Base-by-base conservation (phyloP, 2,888 invertebrate species). In the Protonemura montana region DNA sequence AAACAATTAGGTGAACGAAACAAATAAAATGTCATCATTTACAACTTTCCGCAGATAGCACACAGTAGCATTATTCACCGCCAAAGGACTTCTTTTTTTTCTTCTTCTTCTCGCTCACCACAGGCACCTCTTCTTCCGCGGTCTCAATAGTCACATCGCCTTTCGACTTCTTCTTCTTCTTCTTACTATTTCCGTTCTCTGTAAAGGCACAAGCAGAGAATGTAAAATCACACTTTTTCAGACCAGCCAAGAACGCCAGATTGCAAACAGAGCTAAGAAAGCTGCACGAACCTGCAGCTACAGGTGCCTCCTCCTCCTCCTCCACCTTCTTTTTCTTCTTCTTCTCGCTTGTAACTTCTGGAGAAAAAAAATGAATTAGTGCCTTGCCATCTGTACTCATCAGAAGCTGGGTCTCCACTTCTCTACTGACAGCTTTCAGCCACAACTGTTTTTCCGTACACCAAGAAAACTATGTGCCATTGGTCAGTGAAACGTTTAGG, bases 121-220 rank as follows among this genome's bases (percentile, higher is more conserved):
- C 28, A 30, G 25, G n/a, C 41, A 35, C 82, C 26, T 30, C 27
- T 7, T 30, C 27, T 7, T n/a, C 42, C 13, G 13, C 27, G 13
- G 27, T n/a, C n/a, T 30, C 27, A 5, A n/a, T 16, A 16, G 25
- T 25, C 82, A 80, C 30, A 88, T 83, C 91, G 89, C 0, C 91
- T 88, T 7, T 88, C 89, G n/a, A 89, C 90, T 2, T 91, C 91
- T 86, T 89, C 88, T 87, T 88, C 88, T 83, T 88, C 86, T 88
- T 88, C 88, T 84, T 82, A 86, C 89, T 90, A 35, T 88, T 86
- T 87, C 88, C 89, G 87, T 87, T 89, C 59, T 87, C 85, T 81
- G 87, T 87, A 59, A 82, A 35, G 35, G 7, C 28, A 21, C 29
- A 25, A 76, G 21, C 26, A 35, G 35, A 35, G 3, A 35, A 35